Conservation (phyloP, 2,888 invertebrate genomes). For the Pegoplata infirma region DNA sequence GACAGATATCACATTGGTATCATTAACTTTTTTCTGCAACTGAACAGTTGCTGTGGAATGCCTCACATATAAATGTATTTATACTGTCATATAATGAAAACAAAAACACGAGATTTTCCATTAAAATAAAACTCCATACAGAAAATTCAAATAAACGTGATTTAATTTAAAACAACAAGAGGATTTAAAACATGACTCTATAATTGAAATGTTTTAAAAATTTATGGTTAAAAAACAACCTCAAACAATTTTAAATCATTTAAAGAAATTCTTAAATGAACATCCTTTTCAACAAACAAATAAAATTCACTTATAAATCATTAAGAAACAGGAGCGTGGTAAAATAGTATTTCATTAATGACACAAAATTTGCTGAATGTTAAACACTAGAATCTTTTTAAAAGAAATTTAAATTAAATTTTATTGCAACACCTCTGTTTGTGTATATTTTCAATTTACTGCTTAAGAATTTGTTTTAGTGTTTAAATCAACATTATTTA, state of each 20-base stretch:
- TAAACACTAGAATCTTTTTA: background rate
- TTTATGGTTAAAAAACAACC: slow-evolving; percentile 44
- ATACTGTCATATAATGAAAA: background rate
- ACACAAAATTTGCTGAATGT: too few species aligned
- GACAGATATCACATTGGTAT: too few species aligned
- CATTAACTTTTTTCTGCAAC: too few species aligned
- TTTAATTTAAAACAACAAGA: slow-evolving; percentile 51
- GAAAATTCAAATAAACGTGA: slow-evolving; percentile 57
- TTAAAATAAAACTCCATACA: slow-evolving; percentile 24
- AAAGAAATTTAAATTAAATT: background rate
- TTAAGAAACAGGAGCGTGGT: slow-evolving; percentile 31
- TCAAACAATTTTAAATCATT: slow-evolving; percentile 49
- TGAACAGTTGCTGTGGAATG: too few species aligned
- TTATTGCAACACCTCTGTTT: background rate
- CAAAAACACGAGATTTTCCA: slow-evolving; percentile 35
- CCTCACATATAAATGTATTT: too few species aligned
- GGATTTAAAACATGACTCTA: slow-evolving; percentile 53
- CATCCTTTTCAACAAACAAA: slow-evolving; percentile 34
- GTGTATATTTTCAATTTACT: slow-evolving; percentile 43
- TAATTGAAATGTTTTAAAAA: slow-evolving; percentile 61
- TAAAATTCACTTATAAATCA: slow-evolving; percentile 23
- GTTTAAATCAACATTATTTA: slow-evolving; percentile 76
- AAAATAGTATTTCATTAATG: too few species aligned
- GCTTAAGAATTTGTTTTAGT: slow-evolving; percentile 56
- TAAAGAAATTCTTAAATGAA: slow-evolving; percentile 43